Percentiles rank a stretch among this genome's conserved stretches.
Conservation (phyloP, 2,888 invertebrate species). For the Axea sp. region DNA sequence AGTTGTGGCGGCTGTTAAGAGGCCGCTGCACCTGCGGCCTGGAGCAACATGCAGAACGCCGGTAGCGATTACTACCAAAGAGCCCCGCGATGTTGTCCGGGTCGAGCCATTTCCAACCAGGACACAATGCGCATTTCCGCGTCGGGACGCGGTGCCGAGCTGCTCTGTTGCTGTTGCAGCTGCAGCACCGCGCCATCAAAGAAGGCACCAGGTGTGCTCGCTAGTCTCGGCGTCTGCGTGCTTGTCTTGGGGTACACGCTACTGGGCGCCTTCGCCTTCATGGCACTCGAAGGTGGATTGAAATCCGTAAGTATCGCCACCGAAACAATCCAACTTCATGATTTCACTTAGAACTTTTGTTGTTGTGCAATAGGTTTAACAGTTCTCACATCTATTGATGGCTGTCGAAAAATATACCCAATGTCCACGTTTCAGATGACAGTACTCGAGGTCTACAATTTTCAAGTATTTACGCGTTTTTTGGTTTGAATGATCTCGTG, state of each 20-base stretch:
- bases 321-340: background rate
- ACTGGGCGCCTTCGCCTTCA: slow-evolving; percentile 94
- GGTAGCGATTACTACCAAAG: slow-evolving; percentile 74
- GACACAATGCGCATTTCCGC: slow-evolving; percentile 64
- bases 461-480: no score
- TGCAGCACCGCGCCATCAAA: slow-evolving; percentile 80
- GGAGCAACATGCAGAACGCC: slow-evolving; percentile 71
- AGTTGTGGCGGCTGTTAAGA: slow-evolving; percentile 68
- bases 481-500: no score
- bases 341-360: no score
- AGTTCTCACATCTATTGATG: no score
- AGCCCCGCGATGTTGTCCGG: slow-evolving; percentile 73
- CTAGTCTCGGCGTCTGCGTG: slow-evolving; percentile 90
- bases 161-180: slow-evolving; percentile 82
- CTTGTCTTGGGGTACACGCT: slow-evolving; percentile 95
- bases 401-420: no score
- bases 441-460: no score
- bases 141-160: slow-evolving; percentile 71
- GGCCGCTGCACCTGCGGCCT: slow-evolving; percentile 70
- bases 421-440: no score
- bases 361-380: no score
- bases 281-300: slow-evolving; percentile 87
- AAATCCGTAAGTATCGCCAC: slow-evolving; percentile 72
- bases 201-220: slow-evolving; percentile 83
- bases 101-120: slow-evolving; percentile 65